phyloP scores from a whole-genome alignment of 2,797 vertebrate genomes.

The Prunella strophiata region DNA sequence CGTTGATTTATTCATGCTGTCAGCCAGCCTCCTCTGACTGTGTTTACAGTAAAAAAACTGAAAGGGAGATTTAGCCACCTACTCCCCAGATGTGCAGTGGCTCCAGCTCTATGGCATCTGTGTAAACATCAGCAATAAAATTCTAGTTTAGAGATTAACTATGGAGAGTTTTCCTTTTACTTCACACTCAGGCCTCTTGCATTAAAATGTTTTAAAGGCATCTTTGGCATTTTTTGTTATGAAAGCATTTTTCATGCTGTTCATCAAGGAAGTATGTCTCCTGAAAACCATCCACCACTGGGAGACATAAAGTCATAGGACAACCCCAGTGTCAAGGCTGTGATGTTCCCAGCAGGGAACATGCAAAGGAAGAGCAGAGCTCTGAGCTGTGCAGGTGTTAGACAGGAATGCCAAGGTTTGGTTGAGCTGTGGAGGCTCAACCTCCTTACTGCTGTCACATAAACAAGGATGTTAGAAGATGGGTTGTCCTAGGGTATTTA shows the following conservation, averaged over 20 bases:
- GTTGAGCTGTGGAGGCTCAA: background rate
- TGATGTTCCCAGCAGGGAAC: background rate
- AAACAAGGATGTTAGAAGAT: background rate
- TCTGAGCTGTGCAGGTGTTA: background rate
- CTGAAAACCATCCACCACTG: background rate
- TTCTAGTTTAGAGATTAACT: constrained; percentile 31
- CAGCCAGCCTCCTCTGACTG: constrained; percentile 4
- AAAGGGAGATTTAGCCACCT: constrained; percentile 27
- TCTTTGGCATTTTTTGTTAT: background rate
- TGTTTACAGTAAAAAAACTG: constrained; percentile 55
- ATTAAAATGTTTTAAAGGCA: background rate
- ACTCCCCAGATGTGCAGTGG: constrained; percentile 45
- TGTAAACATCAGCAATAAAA: constrained; percentile 62
- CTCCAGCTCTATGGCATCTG: constrained; percentile 58
- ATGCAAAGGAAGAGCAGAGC: background rate
- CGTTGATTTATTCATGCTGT: constrained; percentile 61
- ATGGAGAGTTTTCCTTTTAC: background rate
- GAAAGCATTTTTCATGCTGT: background rate
- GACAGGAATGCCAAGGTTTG: background rate
- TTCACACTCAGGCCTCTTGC: background rate
- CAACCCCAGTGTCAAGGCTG: background rate
- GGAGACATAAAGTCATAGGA: background rate
- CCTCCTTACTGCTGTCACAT: background rate
- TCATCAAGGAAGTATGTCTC: background rate
- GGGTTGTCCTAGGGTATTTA: background rate